These are phyloP conservation scores for Disparrhopalites patrizii DNA, from an alignment of 2,888 invertebrate genomes.

Conservation along the genomic window DNA sequence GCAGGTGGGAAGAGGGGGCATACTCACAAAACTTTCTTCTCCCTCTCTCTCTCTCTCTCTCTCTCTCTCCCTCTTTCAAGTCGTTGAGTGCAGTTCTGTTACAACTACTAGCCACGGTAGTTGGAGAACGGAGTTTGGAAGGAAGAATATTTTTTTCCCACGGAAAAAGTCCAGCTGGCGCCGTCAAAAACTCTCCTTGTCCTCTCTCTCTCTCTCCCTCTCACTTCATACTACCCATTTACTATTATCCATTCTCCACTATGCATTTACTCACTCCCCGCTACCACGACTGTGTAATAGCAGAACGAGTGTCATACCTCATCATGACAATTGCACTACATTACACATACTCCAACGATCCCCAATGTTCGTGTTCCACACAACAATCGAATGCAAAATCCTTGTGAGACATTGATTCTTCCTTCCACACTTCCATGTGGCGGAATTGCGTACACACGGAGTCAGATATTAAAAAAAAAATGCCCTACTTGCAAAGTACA, in stretches of 20 bases:
- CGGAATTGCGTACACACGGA: too few relatives aligned
- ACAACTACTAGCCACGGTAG: slow-evolving; percentile 10
- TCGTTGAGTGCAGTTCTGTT: not conserved
- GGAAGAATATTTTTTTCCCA: too few relatives aligned
- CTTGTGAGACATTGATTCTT: too few relatives aligned
- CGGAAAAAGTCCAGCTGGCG: slow-evolving; percentile 31
- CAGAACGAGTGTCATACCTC: not conserved
- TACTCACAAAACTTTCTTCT: too few relatives aligned
- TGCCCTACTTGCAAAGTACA: too few relatives aligned
- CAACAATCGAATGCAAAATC: too few relatives aligned
- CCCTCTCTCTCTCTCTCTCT: too few relatives aligned
- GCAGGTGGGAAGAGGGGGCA: too few relatives aligned
- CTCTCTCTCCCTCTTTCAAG: slow-evolving; percentile 7
- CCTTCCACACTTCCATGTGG: too few relatives aligned
- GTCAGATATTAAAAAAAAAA: too few relatives aligned
- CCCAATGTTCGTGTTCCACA: not conserved
- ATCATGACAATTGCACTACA: not conserved
- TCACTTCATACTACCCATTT: not conserved
- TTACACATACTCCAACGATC: not conserved
- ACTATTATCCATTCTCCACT: not conserved
- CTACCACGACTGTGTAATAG: not conserved
- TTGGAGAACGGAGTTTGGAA: too few relatives aligned
- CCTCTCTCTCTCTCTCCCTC: not conserved
- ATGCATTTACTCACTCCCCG: not conserved
- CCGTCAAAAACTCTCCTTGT: not conserved